Evolutionary conservation across 2,797 vertebrate species (phyloP).

Genomic region (Decapterus maruadsi): DNA sequence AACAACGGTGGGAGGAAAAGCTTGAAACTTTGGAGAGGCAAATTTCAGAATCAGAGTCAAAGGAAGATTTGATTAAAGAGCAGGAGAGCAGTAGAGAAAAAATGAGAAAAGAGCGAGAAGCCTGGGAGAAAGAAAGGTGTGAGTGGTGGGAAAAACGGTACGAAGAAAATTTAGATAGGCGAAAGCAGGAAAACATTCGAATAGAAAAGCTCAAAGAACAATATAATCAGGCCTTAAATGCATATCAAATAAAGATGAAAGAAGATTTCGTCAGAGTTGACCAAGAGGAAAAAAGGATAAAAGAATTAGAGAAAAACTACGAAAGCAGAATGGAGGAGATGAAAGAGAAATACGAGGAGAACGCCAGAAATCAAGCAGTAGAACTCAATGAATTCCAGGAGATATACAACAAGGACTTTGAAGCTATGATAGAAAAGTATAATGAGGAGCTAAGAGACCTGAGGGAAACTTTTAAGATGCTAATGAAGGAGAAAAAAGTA

Average conservation of each 20-base stretch:
- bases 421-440: rapidly evolving
- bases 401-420: background rate
- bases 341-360: slow-evolving; percentile 11
- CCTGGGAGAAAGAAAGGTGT: background rate
- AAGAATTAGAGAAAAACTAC: background rate
- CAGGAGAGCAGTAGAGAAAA: background rate
- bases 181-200: background rate
- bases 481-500: no score
- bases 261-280: background rate
- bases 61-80: background rate
- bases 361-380: slow-evolving; percentile 26
- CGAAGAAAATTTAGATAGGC: background rate
- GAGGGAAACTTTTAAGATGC: background rate
- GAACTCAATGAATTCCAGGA: slow-evolving; percentile 24
- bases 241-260: background rate
- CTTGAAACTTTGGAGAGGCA: background rate
- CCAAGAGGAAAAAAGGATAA: background rate
- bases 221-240: background rate
- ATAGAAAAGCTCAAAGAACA: slow-evolving; percentile 12
- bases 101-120: slow-evolving; percentile 3
- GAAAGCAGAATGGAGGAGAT: background rate
- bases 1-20: background rate
- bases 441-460: background rate
- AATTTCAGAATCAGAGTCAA: background rate
- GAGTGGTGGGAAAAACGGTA: background rate